Evolutionary conservation across 1,140 invertebrate genomes (phyloP).

Genomic region (Megathymus violae): DNA sequence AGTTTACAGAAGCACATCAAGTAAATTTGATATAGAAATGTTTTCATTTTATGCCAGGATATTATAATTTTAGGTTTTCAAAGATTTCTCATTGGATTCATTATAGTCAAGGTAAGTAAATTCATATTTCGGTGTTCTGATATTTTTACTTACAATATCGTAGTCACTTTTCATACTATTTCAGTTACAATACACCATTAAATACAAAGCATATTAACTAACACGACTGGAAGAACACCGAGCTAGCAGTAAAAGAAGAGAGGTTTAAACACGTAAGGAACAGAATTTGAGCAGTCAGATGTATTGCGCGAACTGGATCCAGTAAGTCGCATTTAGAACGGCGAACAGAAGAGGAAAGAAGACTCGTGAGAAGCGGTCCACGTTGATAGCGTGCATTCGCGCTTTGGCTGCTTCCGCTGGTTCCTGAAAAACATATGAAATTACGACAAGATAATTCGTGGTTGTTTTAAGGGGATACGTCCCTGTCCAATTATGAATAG

Average conservation of each 20-base stretch:
- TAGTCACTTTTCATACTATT: no score
- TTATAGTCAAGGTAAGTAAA: no score
- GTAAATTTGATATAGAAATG: no score
- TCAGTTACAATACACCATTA: constrained; percentile 1
- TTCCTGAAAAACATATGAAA: constrained; percentile 58
- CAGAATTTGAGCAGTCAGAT: constrained; percentile 82
- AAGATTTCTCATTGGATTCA: no score
- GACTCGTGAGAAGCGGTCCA: constrained; percentile 93
- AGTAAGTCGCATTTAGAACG: constrained; percentile 93
- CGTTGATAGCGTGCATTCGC: constrained; percentile 91
- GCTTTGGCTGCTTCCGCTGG: constrained; percentile 86
- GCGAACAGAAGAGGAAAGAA: constrained; percentile 95
- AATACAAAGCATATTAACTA: constrained; percentile 9
- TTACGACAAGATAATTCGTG: neutral
- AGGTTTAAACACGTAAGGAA: constrained; percentile 21
- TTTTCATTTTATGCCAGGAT: no score
- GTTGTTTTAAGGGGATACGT: neutral
- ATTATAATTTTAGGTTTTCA: no score
- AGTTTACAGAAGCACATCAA: no score
- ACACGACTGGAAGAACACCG: constrained; percentile 18
- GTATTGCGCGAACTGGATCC: constrained; percentile 94
- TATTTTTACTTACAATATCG: no score
- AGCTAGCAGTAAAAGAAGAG: constrained; percentile 14
- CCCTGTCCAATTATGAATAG: neutral
- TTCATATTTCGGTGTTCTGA: no score